These are phyloP conservation scores for Bombus pascuorum DNA, from an alignment of 1,140 invertebrate genomes.

Conservation along the genomic window DNA sequence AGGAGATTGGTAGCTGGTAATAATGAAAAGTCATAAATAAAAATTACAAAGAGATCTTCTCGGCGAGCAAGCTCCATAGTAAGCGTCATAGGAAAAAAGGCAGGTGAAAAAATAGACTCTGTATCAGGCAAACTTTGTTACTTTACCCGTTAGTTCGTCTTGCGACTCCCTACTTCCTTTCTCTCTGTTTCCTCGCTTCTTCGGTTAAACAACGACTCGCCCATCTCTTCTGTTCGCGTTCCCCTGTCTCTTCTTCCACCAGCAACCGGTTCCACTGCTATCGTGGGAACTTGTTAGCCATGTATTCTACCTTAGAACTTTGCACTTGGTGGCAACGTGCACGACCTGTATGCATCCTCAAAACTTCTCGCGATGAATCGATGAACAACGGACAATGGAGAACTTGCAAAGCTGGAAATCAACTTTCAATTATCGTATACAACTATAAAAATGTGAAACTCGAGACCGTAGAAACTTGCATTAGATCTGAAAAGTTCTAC, in stretches of 20 bases:
- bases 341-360: background rate
- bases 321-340: conserved; percentile 57
- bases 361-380: conserved; percentile 72
- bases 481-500: background rate
- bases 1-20: conserved; percentile 60
- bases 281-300: conserved; percentile 11
- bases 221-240: background rate
- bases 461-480: background rate
- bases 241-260: background rate
- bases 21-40: conserved; percentile 70
- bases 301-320: conserved; percentile 64
- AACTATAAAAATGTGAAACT: background rate
- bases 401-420: conserved; percentile 13
- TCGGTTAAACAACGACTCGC: conserved; percentile 28
- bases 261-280: background rate
- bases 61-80: background rate
- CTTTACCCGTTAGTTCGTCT: conserved; percentile 43
- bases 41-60: conserved; percentile 59
- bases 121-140: conserved; percentile 68
- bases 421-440: conserved; percentile 32
- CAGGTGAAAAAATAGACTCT: conserved; percentile 58
- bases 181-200: background rate
- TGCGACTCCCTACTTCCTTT: background rate
- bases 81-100: conserved; percentile 19
- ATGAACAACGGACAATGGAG: conserved; percentile 34